Percentiles rank a stretch among this genome's conserved stretches.
These are phyloP conservation scores for Tineola bisselliella DNA, from an alignment of 2,888 invertebrate genomes.

Conservation along the genomic window DNA sequence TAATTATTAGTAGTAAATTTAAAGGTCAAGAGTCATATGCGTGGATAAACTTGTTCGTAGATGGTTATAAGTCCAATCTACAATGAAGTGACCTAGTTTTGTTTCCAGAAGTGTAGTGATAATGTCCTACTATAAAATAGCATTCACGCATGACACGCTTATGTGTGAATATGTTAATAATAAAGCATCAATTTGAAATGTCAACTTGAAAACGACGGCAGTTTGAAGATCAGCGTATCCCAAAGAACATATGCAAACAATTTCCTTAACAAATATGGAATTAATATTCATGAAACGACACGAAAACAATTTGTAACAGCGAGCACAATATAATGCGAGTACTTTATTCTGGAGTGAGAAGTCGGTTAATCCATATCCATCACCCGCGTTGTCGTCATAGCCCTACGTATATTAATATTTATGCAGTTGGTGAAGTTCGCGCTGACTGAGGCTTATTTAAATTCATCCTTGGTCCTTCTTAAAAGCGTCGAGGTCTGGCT, in stretches of 20 bases:
- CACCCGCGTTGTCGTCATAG: constrained; percentile 34
- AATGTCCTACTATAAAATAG: too few relatives aligned
- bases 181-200: not conserved
- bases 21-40: too few relatives aligned
- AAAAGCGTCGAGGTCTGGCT: constrained; percentile 31
- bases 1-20: too few relatives aligned
- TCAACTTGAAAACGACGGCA: not conserved
- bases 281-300: constrained; percentile 30
- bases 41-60: too few relatives aligned
- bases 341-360: not conserved
- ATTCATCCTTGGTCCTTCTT: constrained; percentile 52
- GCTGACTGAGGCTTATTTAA: constrained; percentile 55
- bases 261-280: constrained; percentile 15
- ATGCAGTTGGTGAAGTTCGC: constrained; percentile 49
- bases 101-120: too few relatives aligned
- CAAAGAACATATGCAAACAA: constrained; percentile 21
- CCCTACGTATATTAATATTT: constrained; percentile 48
- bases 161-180: too few relatives aligned
- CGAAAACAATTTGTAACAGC: constrained; percentile 9
- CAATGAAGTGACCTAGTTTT: too few relatives aligned
- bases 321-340: not conserved
- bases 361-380: constrained; percentile 43
- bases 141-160: too few relatives aligned
- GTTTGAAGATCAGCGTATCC: not conserved
- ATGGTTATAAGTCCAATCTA: too few relatives aligned